Evolutionary conservation across 2,113 vertebrate species (phyloP).

Genomic region (Melanocharis versteri): DNA sequence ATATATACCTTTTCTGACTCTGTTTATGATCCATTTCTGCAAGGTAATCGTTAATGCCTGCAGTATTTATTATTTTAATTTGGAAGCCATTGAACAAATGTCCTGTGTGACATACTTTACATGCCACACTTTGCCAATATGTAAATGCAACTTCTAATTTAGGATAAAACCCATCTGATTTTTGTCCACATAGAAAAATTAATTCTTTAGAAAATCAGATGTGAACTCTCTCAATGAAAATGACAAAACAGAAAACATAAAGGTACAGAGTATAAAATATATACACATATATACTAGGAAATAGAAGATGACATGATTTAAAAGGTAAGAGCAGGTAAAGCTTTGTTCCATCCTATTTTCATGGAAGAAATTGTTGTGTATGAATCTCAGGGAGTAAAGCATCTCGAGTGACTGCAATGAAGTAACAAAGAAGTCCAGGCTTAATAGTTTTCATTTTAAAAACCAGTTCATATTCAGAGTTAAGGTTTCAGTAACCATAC

Average conservation of each 20-base stretch:
- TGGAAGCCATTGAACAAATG: background rate
- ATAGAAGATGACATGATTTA: background rate
- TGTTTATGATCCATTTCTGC: background rate
- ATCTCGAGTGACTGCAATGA: background rate
- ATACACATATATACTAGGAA: background rate
- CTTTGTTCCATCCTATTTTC: background rate
- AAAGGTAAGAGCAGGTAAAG: background rate
- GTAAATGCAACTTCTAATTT: background rate
- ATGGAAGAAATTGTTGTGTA: background rate
- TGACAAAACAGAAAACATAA: background rate
- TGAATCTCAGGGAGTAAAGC: background rate
- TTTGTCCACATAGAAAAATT: background rate
- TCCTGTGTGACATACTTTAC: background rate
- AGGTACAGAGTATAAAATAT: background rate
- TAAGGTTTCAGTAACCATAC: background rate
- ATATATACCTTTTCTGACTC: background rate
- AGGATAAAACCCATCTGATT: background rate
- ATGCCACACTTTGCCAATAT: background rate
- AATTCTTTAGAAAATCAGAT: background rate
- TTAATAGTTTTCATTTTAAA: constrained; percentile 8
- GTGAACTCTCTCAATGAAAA: background rate
- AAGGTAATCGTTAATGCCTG: background rate
- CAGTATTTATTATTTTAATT: background rate
- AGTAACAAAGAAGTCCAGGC: background rate
- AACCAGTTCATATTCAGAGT: background rate